These are phyloP conservation scores for Phengaris arion DNA, from an alignment of 2,888 invertebrate genomes.

Conservation along the genomic window DNA sequence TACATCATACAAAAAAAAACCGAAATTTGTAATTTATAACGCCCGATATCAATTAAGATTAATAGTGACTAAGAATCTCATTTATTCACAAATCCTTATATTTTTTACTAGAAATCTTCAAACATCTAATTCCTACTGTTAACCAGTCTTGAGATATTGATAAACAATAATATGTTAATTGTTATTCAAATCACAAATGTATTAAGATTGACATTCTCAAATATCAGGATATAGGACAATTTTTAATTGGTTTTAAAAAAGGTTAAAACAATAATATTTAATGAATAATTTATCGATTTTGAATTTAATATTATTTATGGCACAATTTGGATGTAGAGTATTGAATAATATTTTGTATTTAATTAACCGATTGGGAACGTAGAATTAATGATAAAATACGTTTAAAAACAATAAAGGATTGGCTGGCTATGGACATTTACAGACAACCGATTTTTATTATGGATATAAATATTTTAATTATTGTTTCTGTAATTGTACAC, in stretches of 20 bases:
- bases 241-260: conserved; percentile 1
- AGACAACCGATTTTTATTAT: too few species aligned
- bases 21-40: too few species aligned
- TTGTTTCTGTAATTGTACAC: too few species aligned
- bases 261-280: neutral
- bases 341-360: neutral
- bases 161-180: neutral
- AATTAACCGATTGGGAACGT: neutral
- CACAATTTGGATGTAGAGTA: neutral
- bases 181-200: neutral
- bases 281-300: neutral
- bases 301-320: neutral
- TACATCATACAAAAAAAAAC: too few species aligned
- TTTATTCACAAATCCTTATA: neutral
- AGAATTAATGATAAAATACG: neutral
- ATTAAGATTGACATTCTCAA: conserved; percentile 1
- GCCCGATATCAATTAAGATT: too few species aligned
- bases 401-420: neutral
- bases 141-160: neutral
- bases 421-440: too few species aligned
- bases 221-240: neutral
- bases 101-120: neutral
- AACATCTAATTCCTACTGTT: neutral
- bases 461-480: too few species aligned
- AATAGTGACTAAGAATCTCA: too few species aligned